These are phyloP conservation scores for Acanthosoma haemorrhoidale DNA, from an alignment of 2,888 invertebrate species.

Conservation along the genomic window DNA sequence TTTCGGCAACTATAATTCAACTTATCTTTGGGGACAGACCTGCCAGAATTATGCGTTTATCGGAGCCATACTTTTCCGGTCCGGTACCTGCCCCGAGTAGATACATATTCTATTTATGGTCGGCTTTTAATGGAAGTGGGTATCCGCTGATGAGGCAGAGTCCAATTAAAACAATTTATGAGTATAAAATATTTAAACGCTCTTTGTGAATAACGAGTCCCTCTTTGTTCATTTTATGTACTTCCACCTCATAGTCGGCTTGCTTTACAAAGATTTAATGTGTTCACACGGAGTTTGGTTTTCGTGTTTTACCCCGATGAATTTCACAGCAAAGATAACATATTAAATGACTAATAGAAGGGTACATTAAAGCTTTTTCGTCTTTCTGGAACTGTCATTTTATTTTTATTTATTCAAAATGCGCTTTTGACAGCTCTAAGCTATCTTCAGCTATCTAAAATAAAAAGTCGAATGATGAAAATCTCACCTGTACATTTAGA, in stretches of 20 bases:
- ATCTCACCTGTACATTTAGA: no score
- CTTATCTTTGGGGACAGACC: not conserved
- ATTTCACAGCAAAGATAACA: no score
- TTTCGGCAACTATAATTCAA: constrained; percentile 3
- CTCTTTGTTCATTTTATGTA: not conserved
- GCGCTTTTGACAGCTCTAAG: no score
- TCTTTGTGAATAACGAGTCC: not conserved
- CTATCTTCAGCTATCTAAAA: no score
- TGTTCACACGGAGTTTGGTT: not conserved
- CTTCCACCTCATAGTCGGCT: not conserved
- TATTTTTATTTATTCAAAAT: no score
- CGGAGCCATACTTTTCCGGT: not conserved
- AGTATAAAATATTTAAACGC: not conserved
- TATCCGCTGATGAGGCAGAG: not conserved
- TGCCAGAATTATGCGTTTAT: not conserved
- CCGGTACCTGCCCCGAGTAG: not conserved
- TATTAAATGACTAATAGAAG: no score
- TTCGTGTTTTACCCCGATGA: no score
- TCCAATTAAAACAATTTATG: constrained; percentile 6
- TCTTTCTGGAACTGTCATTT: no score
- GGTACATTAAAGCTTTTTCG: no score
- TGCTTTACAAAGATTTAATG: not conserved
- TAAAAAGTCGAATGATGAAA: no score
- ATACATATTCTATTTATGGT: constrained; percentile 7
- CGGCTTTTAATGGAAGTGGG: not conserved